A percentile compares a stretch with the other conserved stretches of the same genome.
These are phyloP conservation scores for Palythoa caribaeorum DNA, from an alignment of 92 coral and sea anemone genomes.

Conservation along the genomic window DNA sequence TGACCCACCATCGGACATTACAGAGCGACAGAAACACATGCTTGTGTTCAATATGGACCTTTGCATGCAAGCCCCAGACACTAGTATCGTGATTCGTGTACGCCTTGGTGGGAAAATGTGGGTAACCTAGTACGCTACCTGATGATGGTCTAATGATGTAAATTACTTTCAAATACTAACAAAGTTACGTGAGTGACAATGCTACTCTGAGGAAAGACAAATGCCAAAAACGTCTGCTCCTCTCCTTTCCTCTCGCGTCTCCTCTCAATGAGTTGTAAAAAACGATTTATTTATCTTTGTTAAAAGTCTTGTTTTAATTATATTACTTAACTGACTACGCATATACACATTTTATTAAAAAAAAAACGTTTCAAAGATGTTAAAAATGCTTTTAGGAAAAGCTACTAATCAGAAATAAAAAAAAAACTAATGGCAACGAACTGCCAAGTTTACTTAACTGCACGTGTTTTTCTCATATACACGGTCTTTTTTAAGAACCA, in stretches of 20 bases:
- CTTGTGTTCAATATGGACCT: constrained; percentile 90
- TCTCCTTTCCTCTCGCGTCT: neutral
- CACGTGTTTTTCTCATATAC: too few species aligned
- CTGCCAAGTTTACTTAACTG: neutral
- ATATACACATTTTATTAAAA: too few species aligned
- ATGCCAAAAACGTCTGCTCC: neutral
- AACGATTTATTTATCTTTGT: too few species aligned
- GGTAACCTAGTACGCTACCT: constrained; percentile 32
- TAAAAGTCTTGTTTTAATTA: too few species aligned
- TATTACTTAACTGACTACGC: too few species aligned
- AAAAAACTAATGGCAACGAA: too few species aligned
- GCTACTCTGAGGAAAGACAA: neutral
- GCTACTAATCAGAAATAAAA: too few species aligned
- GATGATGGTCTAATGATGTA: neutral
- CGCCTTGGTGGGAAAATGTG: constrained; percentile 96
- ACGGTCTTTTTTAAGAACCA: too few species aligned
- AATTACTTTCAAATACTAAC: neutral
- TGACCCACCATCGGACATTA: constrained; percentile 76
- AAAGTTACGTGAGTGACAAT: neutral
- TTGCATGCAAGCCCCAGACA: constrained; percentile 90
- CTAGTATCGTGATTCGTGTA: constrained; percentile 81
- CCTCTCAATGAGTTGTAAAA: too few species aligned
- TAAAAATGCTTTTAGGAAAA: too few species aligned
- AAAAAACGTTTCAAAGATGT: too few species aligned
- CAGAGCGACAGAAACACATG: constrained; percentile 87